A percentile compares a stretch with the other conserved stretches of the same genome.
Evolutionary conservation across 2,113 vertebrate species (phyloP).

Genomic region (Panthera uncia): DNA sequence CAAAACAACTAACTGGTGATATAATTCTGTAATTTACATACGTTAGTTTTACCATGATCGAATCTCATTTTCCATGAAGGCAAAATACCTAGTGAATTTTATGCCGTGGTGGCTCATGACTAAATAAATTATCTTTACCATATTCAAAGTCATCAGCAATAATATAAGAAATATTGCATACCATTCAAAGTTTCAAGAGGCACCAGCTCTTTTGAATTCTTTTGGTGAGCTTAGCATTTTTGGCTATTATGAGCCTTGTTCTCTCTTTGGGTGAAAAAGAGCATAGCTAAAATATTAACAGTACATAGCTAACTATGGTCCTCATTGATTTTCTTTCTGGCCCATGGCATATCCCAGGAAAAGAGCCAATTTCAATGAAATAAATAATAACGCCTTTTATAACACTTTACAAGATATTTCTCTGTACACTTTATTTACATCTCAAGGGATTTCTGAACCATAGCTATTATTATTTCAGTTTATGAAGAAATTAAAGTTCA

Average conservation of each 20-base stretch:
- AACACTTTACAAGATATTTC: not conserved
- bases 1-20: not conserved
- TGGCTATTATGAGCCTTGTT: not conserved
- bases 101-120: not conserved
- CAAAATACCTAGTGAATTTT: not conserved
- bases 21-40: not conserved
- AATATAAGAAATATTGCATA: not conserved
- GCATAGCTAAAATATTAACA: not conserved
- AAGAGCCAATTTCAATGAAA: not conserved
- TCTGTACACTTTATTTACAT: not conserved
- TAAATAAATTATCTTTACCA: not conserved
- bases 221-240: not conserved
- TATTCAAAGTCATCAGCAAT: not conserved
- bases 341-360: not conserved
- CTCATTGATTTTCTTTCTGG: not conserved
- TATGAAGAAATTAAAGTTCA: not conserved
- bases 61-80: slow-evolving; percentile 5
- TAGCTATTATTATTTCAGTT: not conserved
- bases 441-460: not conserved
- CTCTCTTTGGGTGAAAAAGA: not conserved
- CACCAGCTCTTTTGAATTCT: not conserved
- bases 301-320: not conserved
- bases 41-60: not conserved
- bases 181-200: not conserved
- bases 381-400: not conserved